Conservation (phyloP, 2,797 vertebrate species). For the Nothura maculosa region DNA sequence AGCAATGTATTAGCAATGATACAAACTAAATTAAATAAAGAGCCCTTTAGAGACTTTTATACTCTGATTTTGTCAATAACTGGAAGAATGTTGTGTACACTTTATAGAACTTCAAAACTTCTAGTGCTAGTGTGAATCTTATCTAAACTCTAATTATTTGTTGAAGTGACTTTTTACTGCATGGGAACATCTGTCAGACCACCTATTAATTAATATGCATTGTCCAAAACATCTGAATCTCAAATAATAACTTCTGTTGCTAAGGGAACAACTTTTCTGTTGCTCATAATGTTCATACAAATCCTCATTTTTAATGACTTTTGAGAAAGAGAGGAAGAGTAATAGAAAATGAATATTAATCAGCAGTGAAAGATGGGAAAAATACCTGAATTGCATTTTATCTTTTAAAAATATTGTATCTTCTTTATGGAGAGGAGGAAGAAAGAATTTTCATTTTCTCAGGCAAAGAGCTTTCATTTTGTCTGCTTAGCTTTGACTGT, state of each 20-base stretch:
- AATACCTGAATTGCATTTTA: neutral
- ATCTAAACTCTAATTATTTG: neutral
- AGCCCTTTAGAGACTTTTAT: neutral
- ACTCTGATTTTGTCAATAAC: neutral
- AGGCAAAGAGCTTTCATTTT: neutral
- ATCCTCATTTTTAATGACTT: neutral
- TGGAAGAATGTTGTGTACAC: fast-evolving
- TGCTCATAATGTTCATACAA: neutral
- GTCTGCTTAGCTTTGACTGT: neutral
- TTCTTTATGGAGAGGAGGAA: neutral
- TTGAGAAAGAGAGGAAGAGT: neutral
- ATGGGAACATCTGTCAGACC: neutral
- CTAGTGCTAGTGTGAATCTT: neutral
- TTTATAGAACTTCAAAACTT: neutral
- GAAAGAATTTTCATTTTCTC: neutral
- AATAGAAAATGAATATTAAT: neutral
- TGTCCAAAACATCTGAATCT: slow-evolving; percentile 4
- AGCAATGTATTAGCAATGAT: neutral
- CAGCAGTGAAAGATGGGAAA: neutral
- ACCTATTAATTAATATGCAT: slow-evolving; percentile 4
- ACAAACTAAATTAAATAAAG: neutral
- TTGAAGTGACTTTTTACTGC: neutral
- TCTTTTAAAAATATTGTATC: neutral
- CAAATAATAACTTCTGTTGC: neutral
- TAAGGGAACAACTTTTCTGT: neutral